These are phyloP conservation scores for Corythoichthys haematopterus DNA, from an alignment of 2,113 vertebrate species.

Conservation along the genomic window DNA sequence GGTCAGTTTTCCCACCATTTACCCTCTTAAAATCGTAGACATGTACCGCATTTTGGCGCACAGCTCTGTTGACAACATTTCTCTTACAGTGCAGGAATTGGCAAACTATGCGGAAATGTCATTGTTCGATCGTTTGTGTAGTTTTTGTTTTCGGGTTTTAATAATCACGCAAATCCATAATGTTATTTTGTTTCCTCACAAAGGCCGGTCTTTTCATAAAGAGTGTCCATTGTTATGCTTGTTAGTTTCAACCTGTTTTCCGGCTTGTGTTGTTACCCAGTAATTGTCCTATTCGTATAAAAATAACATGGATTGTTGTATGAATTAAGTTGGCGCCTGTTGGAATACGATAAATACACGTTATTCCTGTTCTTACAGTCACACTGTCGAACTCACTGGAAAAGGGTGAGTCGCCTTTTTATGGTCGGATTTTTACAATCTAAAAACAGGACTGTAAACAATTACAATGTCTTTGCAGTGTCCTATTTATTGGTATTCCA, in stretches of 20 bases:
- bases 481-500: conserved; percentile 89
- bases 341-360: neutral
- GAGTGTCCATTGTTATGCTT: neutral
- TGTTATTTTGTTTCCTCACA: neutral
- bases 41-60: conserved; percentile 30
- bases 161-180: neutral
- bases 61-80: conserved; percentile 38
- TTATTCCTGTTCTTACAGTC: conserved; percentile 71
- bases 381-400: conserved; percentile 83
- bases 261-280: conserved; percentile 34
- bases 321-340: neutral
- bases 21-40: conserved; percentile 2
- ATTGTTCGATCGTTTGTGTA: neutral
- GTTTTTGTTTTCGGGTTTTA: neutral
- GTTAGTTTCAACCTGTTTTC: conserved; percentile 3
- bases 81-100: conserved; percentile 25
- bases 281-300: neutral
- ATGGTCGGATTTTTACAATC: neutral
- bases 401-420: conserved; percentile 76
- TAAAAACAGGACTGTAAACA: neutral
- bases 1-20: conserved; percentile 8
- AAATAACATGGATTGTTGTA: neutral
- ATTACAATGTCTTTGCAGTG: conserved; percentile 70
- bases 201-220: neutral
- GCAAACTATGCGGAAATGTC: conserved; percentile 47